Conservation (phyloP, 2,888 invertebrate genomes). For the Macaria notata region DNA sequence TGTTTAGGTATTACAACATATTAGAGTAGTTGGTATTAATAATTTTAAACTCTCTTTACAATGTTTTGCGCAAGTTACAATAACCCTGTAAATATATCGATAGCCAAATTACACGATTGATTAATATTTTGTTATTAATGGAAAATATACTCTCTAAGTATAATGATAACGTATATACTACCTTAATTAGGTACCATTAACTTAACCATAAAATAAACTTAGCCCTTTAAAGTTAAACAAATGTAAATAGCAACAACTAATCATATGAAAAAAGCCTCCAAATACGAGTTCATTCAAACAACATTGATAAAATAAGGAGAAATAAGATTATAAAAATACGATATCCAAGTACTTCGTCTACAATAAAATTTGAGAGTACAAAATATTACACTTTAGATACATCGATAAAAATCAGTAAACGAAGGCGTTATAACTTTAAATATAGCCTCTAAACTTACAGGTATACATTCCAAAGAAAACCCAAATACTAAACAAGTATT, state of each 20-base stretch:
- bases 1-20: too few species aligned
- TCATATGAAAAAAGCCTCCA: constrained; percentile 69
- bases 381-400: constrained; percentile 29
- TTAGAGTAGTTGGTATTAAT: too few species aligned
- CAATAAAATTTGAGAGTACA: constrained; percentile 52
- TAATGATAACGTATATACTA: constrained; percentile 32
- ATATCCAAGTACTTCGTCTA: constrained; percentile 32
- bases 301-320: constrained; percentile 59
- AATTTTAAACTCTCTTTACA: too few species aligned
- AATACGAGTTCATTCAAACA: constrained; percentile 60
- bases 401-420: constrained; percentile 37
- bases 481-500: constrained; percentile 16
- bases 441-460: constrained; percentile 57
- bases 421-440: constrained; percentile 48
- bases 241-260: constrained; percentile 77
- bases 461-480: constrained; percentile 31
- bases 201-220: constrained; percentile 56
- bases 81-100: constrained; percentile 19
- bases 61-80: too few species aligned
- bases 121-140: constrained; percentile 26
- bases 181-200: constrained; percentile 36
- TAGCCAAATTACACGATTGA: constrained; percentile 26
- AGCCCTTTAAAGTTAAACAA: constrained; percentile 65
- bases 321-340: constrained; percentile 41
- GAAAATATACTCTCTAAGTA: constrained; percentile 34